Evolutionary conservation across 1,140 invertebrate genomes (phyloP), one percentile per base, ranked within the genome.

Genomic region (Homarus americanus): DNA sequence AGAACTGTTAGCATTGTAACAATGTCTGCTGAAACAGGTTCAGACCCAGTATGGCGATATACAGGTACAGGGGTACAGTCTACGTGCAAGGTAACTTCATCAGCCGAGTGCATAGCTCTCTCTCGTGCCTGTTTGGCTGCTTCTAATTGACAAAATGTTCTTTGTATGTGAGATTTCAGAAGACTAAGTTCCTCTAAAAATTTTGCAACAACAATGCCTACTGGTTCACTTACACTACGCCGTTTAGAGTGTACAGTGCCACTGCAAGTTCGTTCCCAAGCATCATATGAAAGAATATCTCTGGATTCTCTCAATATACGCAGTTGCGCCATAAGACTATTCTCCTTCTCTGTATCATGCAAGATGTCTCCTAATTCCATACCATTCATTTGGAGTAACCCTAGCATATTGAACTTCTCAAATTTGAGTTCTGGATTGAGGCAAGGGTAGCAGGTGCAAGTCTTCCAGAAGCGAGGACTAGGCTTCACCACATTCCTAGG

Each of bases 141-240:
- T 9, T 83, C 49, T 40, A 66, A 83, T 34, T 83, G 80, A 38
- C 58, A 83, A 66, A 83, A 83, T 0, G 36, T 66, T 66, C 49
- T 63, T 20, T 83, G 80, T 12, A 83, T 83, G 38, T 83, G 80
- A 63, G 80, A 36, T 40, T 83, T 83, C 34, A 83, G 24, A 34
- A 83, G 32, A 38, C 80, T 83, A n/a, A 83, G 24, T 24, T 83
- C 80, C 80, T 83, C 80, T 9, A 66, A 66, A 58, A 83, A 83
- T 34, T 83, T 83, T 7, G 80, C 58, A 15, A 83, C 80, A 12
- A 83, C 58, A 66, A 66, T 63, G 58, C 49, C 58, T 9, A 83
- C 58, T 58, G 80, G 80, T 40, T 83, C 80, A 28, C 80, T 83
- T 2, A 58, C 80, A 69, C 12, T 83, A 36, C 80, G 28, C 15